Evolutionary conservation across 2,797 vertebrate genomes (phyloP).

Genomic region (Thripadectes ignobilis): DNA sequence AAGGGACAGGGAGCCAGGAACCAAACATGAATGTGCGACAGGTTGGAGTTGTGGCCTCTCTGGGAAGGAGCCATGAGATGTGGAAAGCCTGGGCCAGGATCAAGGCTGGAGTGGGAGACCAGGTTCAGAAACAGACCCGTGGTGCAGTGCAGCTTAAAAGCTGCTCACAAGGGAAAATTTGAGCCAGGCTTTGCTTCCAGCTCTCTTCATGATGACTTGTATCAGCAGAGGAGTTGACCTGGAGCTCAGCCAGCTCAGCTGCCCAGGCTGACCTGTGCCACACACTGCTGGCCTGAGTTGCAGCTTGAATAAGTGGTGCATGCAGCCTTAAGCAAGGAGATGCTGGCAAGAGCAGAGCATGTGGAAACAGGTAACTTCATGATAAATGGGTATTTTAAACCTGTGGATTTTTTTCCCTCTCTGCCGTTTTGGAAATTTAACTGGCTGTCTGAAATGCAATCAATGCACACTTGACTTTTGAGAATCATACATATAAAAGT

Average conservation of each 20-base stretch:
- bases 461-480: conserved; percentile 71
- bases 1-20: neutral
- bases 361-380: neutral
- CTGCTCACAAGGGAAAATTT: neutral
- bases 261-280: neutral
- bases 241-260: neutral
- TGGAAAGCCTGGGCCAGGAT: neutral
- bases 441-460: conserved; percentile 56
- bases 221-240: neutral
- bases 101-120: neutral
- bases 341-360: neutral
- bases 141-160: neutral
- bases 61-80: rapidly evolving
- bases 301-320: rapidly evolving
- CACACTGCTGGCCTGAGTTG: rapidly evolving
- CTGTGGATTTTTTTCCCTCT: neutral
- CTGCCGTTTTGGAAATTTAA: conserved; percentile 3
- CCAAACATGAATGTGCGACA: rapidly evolving
- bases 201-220: neutral
- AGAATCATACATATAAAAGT: conserved; percentile 41
- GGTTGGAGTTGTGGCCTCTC: neutral
- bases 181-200: neutral
- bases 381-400: neutral
- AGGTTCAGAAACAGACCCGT: neutral
- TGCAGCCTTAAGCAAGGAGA: neutral